Evolutionary conservation across 1,140 invertebrate species (phyloP), one percentile per base, ranked within the genome.

Genomic region (Rhopalosiphum maidis): DNA sequence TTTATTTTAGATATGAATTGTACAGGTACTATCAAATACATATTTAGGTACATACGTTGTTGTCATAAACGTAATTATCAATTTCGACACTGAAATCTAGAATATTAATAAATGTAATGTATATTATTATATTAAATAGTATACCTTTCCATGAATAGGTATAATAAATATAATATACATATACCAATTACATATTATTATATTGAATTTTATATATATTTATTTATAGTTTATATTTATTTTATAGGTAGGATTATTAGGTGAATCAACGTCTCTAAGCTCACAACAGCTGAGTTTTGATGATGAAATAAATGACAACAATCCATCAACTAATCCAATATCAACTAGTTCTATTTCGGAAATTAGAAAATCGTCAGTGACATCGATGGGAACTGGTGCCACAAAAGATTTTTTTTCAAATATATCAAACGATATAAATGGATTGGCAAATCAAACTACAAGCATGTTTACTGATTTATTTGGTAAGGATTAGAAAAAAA

Each of bases 391-490:
- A 41, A 54, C n/a, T 41, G 82, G 48, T 55, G 35, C 96, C n/a
- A 96, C 97, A 48, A 96, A 97, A 89, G 98, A 98, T 95, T 98
- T 99, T 95, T 98, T 98, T 94, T 98, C 97, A 93, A 98, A 98
- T 94, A 97, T 98, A 94, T 97, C 97, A 94, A 98, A 96, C 41
- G 98, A 98, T 95, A 96, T 99, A 51, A 99, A 99, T 95, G 98
- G 98, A 11, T 96, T 99, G 89, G 98, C 98, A 46, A 97, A 97
- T 21, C 98, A 98, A 94, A 99, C 98, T 0, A 97, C 97, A 11
- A 98, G 97, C 94, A 98, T 99, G 97, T 98, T 99, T 94, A 98
- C 97, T 93, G 98, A 98, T 95, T 96, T 99, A 94, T 99, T 99
- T 95, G 97, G 97, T 95, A 95, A 97, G 97, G 3, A 35, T 88